phyloP scores from a whole-genome alignment of 2,888 invertebrate genomes.

The Rhorus exstirpatorius region DNA sequence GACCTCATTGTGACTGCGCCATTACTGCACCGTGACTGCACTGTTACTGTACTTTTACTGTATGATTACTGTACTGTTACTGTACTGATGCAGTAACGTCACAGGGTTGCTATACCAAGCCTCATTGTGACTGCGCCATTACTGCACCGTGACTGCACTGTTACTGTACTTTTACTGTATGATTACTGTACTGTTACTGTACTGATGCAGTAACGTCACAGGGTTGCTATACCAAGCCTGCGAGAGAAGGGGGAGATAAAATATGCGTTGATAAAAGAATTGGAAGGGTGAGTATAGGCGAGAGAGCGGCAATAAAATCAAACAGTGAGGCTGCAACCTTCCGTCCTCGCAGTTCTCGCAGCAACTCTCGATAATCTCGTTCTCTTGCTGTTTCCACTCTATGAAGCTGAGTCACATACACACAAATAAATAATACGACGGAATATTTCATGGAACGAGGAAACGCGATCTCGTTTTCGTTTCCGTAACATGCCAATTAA shows the following conservation, averaged over 20 bases:
- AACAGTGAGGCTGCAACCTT: conserved; percentile 82
- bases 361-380: conserved; percentile 80
- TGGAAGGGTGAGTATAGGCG: conserved; percentile 43
- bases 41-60: too few species aligned
- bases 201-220: too few species aligned
- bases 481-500: conserved; percentile 76
- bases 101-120: too few species aligned
- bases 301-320: conserved; percentile 83
- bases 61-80: too few species aligned
- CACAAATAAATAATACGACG: conserved; percentile 28
- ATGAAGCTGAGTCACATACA: conserved; percentile 12
- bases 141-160: too few species aligned
- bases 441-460: conserved; percentile 58
- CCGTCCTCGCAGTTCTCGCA: conserved; percentile 76
- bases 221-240: conserved; percentile 32
- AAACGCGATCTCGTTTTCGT: conserved; percentile 82
- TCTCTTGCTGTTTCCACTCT: conserved; percentile 36
- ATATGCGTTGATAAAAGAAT: conserved; percentile 59
- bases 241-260: conserved; percentile 75
- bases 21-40: too few species aligned
- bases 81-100: too few species aligned
- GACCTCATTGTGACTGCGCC: too few species aligned
- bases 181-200: too few species aligned
- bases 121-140: too few species aligned
- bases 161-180: too few species aligned